These are phyloP conservation scores for Turnix velox DNA, from an alignment of 2,113 vertebrate genomes.

Conservation along the genomic window DNA sequence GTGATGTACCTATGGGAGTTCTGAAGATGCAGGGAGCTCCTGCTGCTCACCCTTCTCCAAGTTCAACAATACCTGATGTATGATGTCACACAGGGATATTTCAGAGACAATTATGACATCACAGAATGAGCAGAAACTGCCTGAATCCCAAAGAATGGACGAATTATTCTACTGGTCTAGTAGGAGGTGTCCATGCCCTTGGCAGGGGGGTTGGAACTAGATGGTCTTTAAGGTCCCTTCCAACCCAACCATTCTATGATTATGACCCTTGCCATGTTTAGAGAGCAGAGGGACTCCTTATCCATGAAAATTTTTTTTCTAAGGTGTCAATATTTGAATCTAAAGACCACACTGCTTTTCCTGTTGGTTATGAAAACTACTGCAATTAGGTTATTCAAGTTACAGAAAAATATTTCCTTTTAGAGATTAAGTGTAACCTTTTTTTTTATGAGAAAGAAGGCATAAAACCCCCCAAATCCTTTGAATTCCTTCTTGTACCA, in stretches of 20 bases:
- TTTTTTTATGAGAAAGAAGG: background rate
- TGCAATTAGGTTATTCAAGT: conserved; percentile 41
- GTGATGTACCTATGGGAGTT: background rate
- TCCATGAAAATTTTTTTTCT: background rate
- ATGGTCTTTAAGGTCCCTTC: no score
- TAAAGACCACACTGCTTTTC: background rate
- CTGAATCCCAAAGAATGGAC: background rate
- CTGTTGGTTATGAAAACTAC: conserved; percentile 1
- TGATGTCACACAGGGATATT: accelerated
- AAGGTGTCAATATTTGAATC: background rate
- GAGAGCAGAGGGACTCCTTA: background rate
- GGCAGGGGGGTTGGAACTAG: no score
- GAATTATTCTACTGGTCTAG: no score
- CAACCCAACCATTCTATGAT: no score
- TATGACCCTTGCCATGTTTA: background rate
- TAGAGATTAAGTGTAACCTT: background rate
- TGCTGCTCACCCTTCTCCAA: background rate
- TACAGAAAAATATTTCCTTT: conserved; percentile 31
- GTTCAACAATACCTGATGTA: accelerated
- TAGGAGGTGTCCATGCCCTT: no score
- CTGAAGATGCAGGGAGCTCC: background rate
- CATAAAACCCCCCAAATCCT: background rate
- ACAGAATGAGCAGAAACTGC: accelerated
- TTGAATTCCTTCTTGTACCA: background rate
- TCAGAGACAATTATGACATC: background rate